Conservation (phyloP, 2,113 vertebrate genomes). For the Podocnemis expansa region DNA sequence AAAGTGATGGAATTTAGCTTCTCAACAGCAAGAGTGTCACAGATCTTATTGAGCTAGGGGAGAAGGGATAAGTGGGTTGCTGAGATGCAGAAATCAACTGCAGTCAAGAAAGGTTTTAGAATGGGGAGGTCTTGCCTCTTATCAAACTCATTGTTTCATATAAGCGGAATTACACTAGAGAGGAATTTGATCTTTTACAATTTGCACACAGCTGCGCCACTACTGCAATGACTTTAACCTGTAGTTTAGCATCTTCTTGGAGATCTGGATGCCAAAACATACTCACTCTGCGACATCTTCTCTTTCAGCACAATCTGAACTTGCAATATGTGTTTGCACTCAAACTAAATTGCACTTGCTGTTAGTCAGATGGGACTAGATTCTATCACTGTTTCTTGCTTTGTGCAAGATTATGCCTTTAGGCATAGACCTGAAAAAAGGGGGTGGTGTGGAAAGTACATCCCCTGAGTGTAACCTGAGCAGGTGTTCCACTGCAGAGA, state of each 20-base stretch:
- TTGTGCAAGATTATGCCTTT: background rate
- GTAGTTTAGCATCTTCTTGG: background rate
- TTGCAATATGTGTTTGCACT: background rate
- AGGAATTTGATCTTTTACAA: background rate
- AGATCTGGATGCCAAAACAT: background rate
- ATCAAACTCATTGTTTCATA: background rate
- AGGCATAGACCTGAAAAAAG: background rate
- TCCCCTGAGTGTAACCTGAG: background rate
- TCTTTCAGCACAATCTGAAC: background rate
- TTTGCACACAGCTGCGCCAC: background rate
- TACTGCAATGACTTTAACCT: fast-evolving
- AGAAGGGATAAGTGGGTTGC: background rate
- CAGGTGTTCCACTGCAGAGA: background rate
- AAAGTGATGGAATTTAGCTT: background rate
- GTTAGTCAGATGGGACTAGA: no score
- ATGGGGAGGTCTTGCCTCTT: background rate
- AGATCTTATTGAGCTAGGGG: background rate
- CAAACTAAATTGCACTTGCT: no score
- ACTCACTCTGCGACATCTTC: background rate
- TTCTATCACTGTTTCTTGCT: background rate
- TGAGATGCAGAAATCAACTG: background rate
- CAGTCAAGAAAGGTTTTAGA: background rate
- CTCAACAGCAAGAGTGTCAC: background rate
- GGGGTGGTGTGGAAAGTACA: background rate
- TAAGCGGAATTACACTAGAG: background rate